A percentile compares a stretch with the other conserved stretches of the same genome.
Conservation (phyloP, 2,797 vertebrate genomes). For the Telmatherina bonti region DNA sequence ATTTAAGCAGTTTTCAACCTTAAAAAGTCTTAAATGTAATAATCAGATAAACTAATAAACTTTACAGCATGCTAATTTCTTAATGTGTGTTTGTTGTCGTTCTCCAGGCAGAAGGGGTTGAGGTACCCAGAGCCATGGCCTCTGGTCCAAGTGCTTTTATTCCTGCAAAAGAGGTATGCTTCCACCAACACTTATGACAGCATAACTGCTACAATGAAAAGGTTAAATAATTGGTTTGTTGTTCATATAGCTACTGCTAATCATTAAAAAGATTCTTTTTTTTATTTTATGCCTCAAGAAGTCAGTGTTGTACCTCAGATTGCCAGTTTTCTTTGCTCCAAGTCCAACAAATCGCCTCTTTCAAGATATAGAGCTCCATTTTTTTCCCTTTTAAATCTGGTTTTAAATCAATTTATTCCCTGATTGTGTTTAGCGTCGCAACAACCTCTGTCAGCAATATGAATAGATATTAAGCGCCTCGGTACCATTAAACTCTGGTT, state of each 20-base stretch:
- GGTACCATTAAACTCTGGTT: too few species aligned
- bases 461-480: too few species aligned
- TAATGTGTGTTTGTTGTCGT: background rate
- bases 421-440: too few species aligned
- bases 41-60: background rate
- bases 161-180: constrained; percentile 75
- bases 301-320: too few species aligned
- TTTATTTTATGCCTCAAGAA: background rate
- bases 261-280: background rate
- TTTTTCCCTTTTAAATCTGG: too few species aligned
- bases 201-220: background rate
- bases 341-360: too few species aligned
- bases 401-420: too few species aligned
- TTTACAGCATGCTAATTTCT: background rate
- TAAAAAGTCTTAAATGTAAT: too few species aligned
- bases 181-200: background rate
- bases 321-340: too few species aligned
- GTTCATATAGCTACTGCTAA: background rate
- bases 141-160: constrained; percentile 88
- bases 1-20: background rate
- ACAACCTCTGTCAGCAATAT: too few species aligned
- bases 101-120: constrained; percentile 79
- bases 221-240: too few species aligned
- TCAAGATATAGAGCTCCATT: too few species aligned
- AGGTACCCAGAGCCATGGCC: constrained; percentile 72